Conservation (phyloP, 2,113 vertebrate genomes). For the Hyla sarda region DNA sequence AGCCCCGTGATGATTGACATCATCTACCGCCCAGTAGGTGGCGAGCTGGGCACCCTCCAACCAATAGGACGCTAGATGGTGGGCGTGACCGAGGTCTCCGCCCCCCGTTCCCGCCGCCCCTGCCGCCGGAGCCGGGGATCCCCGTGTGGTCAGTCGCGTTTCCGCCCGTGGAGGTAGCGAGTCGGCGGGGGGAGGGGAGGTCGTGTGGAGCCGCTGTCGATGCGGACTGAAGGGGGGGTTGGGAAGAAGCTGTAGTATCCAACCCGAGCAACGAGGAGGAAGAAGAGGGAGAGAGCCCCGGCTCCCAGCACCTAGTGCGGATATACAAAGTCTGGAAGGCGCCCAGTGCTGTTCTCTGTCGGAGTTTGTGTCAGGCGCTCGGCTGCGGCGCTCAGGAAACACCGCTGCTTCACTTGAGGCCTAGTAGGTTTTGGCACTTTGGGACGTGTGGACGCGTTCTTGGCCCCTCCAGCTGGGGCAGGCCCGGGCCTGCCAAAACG, state of each 20-base stretch:
- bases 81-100: conserved; percentile 63
- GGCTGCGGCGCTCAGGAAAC: conserved; percentile 84
- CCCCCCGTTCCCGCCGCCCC: conserved; percentile 75
- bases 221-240: conserved; percentile 62
- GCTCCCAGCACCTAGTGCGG: conserved; percentile 11
- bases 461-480: neutral
- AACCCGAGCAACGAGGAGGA: neutral
- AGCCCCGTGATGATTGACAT: conserved; percentile 60
- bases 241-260: neutral
- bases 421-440: conserved; percentile 64
- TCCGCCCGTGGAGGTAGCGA: conserved; percentile 83
- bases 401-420: conserved; percentile 86
- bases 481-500: conserved; percentile 57
- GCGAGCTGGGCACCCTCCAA: conserved; percentile 50
- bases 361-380: conserved; percentile 68
- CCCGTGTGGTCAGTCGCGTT: conserved; percentile 90
- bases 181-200: conserved; percentile 90
- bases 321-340: conserved; percentile 37
- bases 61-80: conserved; percentile 72
- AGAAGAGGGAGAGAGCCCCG: neutral
- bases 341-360: conserved; percentile 62
- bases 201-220: conserved; percentile 67
- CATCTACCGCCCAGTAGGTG: conserved; percentile 61
- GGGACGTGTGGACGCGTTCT: neutral
- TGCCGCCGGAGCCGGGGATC: conserved; percentile 85